Evolutionary conservation across 2,888 invertebrate species (phyloP), one percentile per base, ranked within the genome.

Genomic region (Exocentrus adspersus): DNA sequence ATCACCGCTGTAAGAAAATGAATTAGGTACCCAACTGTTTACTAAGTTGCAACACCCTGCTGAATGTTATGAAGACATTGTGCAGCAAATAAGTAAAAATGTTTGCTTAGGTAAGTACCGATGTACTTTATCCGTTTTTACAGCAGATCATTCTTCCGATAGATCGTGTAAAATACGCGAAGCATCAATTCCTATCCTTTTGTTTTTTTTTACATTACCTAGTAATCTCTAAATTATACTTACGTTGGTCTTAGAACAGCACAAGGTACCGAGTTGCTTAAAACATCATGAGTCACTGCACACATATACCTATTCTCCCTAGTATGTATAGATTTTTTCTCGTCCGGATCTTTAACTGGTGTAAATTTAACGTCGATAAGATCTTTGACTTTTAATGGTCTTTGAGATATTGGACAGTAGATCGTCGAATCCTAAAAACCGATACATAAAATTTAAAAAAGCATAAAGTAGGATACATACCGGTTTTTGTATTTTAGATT

Each of bases 221-320:
- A n/a, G n/a, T n/a, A n/a, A n/a, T n/a, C n/a, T n/a, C n/a, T n/a
- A 16, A 17, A 24, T 16, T 17, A 59, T 51, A 83, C 89, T 88
- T 85, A 94, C 92, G 94, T 94, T 62, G 95, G 89, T 84, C 87
- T 91, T 57, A 99, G 87, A 24, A 98, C 93, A 64, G 95, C 98
- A 84, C 95, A 95, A 0, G 97, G 96, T 1, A 97, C 92, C 5
- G 97, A 93, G 85, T 98, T 98, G 69, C 94, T 92, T 30, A 99
- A 85, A 65, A 97, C 90, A 82, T 99, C 99, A 81, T 96, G 94
- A 1, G 98, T 98, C 0, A 99, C 92, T 1, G 98, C 95, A 81
- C 99, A 99, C 91, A 97, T 97, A 80, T 97, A 99, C 73, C 98
- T 88, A 70, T 93, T 94, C 80, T 94, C 91, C 81, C 94, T 95